Conservation (phyloP, 2,888 invertebrate genomes). For the Laspeyria flexula region DNA sequence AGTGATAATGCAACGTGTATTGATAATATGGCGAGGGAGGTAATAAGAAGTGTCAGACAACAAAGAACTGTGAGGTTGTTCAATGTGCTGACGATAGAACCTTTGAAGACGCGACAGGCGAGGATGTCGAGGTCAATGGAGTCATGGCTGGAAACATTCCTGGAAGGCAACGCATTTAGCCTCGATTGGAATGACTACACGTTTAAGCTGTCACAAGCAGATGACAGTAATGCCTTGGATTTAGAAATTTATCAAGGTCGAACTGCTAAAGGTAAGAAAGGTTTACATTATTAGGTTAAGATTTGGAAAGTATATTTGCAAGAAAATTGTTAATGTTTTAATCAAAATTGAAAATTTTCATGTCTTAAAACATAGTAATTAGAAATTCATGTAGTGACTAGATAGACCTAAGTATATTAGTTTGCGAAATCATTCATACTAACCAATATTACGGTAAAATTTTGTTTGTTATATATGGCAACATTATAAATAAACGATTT, state of each 20-base stretch:
- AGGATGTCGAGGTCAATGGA: constrained; percentile 72
- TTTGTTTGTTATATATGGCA: too few species aligned
- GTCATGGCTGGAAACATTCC: constrained; percentile 71
- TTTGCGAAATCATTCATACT: too few species aligned
- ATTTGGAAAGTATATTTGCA: too few species aligned
- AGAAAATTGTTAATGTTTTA: too few species aligned
- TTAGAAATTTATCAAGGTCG: constrained; percentile 78
- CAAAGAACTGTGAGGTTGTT: constrained; percentile 83
- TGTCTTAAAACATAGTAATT: too few species aligned
- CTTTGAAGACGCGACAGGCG: constrained; percentile 71
- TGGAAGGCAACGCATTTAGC: constrained; percentile 83
- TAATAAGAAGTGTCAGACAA: constrained; percentile 80
- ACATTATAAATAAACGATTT: too few species aligned
- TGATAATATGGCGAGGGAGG: constrained; percentile 78
- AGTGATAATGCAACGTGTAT: constrained; percentile 88
- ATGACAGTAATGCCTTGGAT: constrained; percentile 78
- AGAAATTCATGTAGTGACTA: too few species aligned
- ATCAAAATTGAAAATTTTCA: too few species aligned
- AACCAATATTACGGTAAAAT: too few species aligned
- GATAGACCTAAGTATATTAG: too few species aligned
- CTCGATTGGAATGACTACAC: constrained; percentile 84
- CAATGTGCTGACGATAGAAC: constrained; percentile 85
- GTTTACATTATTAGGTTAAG: too few species aligned
- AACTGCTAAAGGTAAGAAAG: constrained; percentile 77
- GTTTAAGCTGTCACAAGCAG: constrained; percentile 79